Evolutionary conservation across 37 sponge, comb jelly and placozoan species (phyloP).

Genomic region (Sycon ciliatum): DNA sequence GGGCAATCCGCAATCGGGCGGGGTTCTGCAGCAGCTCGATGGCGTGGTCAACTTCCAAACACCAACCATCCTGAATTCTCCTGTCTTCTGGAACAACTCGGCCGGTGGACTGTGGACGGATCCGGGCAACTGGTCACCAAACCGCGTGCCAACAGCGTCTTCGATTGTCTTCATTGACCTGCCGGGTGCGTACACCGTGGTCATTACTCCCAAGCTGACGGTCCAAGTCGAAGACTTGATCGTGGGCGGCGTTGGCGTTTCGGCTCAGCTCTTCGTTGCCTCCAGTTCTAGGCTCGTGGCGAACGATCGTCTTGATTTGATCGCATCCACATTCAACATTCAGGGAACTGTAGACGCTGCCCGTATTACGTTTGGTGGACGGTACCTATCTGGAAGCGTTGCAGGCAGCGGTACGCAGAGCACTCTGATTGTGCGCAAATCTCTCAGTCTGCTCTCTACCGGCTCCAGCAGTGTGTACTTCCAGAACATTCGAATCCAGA

Average conservation of each 20-base stretch:
- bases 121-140: neutral
- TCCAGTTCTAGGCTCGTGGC: too few species aligned
- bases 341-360: neutral
- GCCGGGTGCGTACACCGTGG: neutral
- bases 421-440: too few species aligned
- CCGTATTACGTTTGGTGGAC: neutral
- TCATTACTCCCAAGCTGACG: neutral
- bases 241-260: neutral
- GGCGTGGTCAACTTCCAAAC: too few species aligned
- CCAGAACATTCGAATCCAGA: neutral
- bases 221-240: neutral
- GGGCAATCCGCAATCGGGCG: too few species aligned
- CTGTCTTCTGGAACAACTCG: neutral
- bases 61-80: too few species aligned
- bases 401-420: neutral
- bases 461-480: neutral
- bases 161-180: neutral
- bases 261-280: too few species aligned
- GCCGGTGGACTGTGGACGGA: neutral
- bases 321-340: too few species aligned
- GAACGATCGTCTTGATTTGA: too few species aligned
- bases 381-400: neutral
- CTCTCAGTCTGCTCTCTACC: too few species aligned
- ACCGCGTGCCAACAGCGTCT: neutral
- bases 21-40: too few species aligned